Percentiles rank a stretch among this genome's conserved stretches.
Conservation (phyloP, 2,113 vertebrate genomes). For the Neotoma lepida region DNA sequence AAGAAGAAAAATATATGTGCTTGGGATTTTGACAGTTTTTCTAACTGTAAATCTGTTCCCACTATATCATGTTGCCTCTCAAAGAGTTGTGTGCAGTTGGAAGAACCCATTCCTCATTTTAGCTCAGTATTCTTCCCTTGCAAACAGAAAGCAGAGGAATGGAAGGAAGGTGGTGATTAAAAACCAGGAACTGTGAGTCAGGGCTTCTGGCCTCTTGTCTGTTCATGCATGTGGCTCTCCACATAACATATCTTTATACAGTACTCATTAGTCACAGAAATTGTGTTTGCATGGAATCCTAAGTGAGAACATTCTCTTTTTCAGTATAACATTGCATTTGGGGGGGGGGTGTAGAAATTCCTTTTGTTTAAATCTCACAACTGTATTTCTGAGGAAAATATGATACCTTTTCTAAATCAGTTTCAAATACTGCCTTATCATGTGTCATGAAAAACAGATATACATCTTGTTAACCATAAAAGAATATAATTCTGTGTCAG, state of each 20-base stretch:
- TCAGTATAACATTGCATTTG: background rate
- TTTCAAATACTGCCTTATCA: slow-evolving; percentile 16
- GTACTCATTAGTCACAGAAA: background rate
- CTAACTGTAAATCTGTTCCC: background rate
- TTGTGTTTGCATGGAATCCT: background rate
- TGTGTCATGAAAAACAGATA: background rate
- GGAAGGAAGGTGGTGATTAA: slow-evolving; percentile 10
- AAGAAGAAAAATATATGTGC: background rate
- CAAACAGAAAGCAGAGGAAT: background rate
- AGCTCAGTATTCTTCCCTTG: background rate
- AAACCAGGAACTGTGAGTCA: background rate
- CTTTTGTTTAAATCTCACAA: background rate
- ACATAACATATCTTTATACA: background rate
- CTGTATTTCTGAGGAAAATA: slow-evolving; percentile 38
- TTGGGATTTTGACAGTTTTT: slow-evolving; percentile 10
- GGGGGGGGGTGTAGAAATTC: background rate
- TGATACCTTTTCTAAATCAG: background rate
- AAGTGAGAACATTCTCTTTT: background rate
- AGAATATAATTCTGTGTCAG: background rate
- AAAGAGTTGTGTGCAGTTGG: background rate
- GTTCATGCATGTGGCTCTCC: background rate
- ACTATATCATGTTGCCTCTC: background rate
- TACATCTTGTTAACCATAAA: background rate
- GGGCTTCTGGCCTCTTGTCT: background rate
- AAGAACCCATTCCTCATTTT: background rate